These are phyloP conservation scores for Sitophilus oryzae DNA, from an alignment of 1,140 invertebrate species.

Conservation along the genomic window DNA sequence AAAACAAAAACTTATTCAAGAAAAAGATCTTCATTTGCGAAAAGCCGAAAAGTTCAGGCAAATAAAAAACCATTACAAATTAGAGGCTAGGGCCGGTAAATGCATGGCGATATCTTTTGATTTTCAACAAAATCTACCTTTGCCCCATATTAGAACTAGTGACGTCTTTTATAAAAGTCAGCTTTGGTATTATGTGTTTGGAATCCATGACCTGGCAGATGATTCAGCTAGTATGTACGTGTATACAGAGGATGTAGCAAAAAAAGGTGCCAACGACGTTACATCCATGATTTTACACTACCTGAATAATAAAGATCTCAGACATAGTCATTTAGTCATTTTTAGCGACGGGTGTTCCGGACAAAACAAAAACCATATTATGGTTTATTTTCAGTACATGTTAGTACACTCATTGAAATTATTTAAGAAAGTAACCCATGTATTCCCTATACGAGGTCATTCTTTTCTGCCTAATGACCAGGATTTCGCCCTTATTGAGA, in stretches of 20 bases:
- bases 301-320: no score
- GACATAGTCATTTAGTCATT: no score
- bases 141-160: constrained; percentile 23
- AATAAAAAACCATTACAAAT: constrained; percentile 16
- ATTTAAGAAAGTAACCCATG: no score
- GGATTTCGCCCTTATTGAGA: no score
- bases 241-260: constrained; percentile 27
- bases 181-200: constrained; percentile 25
- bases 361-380: no score
- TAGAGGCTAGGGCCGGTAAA: constrained; percentile 8
- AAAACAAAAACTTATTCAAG: neutral
- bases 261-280: constrained; percentile 29
- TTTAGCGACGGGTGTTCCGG: no score
- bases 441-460: no score
- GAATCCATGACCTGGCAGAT: constrained; percentile 20
- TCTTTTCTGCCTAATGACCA: no score
- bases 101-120: constrained; percentile 16
- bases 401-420: no score
- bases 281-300: constrained; percentile 25
- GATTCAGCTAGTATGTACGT: constrained; percentile 22
- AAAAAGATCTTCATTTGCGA: constrained; percentile 18
- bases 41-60: constrained; percentile 13
- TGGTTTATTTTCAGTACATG: no score
- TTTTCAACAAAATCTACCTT: constrained; percentile 25
- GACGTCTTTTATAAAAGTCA: constrained; percentile 25